phyloP scores from a whole-genome alignment of 1,140 invertebrate genomes.

The Drosophila ananassae region DNA sequence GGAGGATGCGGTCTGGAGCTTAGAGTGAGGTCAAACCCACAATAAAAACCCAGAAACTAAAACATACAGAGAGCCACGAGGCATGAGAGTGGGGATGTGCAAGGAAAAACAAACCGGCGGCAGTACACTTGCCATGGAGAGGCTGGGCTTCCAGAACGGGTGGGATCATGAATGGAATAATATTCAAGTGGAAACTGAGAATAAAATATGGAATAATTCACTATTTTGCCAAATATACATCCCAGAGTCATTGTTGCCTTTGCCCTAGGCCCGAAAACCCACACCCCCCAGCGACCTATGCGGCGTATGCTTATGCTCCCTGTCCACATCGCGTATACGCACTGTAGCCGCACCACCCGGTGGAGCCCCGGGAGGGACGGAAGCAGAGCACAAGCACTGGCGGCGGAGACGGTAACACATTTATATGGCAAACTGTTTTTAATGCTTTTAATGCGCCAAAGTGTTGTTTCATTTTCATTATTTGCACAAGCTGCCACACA shows the following conservation, averaged over 20 bases:
- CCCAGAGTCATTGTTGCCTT: no score
- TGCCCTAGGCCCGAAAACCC: no score
- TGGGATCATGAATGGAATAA: not conserved
- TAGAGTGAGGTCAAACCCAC: slow-evolving; percentile 71
- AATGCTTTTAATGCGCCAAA: slow-evolving; percentile 82
- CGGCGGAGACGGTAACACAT: slow-evolving; percentile 46
- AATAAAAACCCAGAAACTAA: slow-evolving; percentile 41
- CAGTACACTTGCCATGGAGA: not conserved
- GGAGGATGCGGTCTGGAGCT: slow-evolving; percentile 26
- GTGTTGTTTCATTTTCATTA: slow-evolving; percentile 83
- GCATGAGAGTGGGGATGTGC: not conserved
- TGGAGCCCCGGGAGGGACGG: not conserved
- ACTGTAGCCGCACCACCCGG: slow-evolving; percentile 20
- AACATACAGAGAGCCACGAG: slow-evolving; percentile 11
- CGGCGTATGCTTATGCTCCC: slow-evolving; percentile 60
- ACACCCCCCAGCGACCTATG: slow-evolving; percentile 32
- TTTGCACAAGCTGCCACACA: slow-evolving; percentile 81
- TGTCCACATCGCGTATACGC: slow-evolving; percentile 72
- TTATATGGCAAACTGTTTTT: slow-evolving; percentile 82
- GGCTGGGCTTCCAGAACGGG: not conserved
- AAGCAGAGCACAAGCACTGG: not conserved
- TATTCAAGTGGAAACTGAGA: not conserved
- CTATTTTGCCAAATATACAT: no score
- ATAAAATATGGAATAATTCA: not conserved
- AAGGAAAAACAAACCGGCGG: not conserved